Evolutionary conservation across 2,797 vertebrate species (phyloP).

Genomic region (Danio choprae): DNA sequence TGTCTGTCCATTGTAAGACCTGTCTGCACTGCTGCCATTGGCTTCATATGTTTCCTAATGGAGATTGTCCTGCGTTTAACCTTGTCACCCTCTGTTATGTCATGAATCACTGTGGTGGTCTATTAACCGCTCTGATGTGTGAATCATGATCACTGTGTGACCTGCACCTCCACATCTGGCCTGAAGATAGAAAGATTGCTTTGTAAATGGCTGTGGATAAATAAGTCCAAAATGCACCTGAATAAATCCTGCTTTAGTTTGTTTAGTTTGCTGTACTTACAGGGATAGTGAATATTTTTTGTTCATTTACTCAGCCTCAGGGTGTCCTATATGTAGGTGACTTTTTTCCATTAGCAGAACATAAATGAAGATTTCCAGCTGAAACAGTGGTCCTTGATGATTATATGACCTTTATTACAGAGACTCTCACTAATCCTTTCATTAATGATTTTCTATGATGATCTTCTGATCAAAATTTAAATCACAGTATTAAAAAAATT

Average conservation of each 20-base stretch:
- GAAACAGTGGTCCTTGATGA: no score
- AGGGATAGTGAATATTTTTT: no score
- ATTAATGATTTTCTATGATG: no score
- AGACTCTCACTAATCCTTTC: no score
- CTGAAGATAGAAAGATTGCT: slow-evolving; percentile 1
- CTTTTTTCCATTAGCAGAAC: no score
- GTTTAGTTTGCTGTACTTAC: neutral
- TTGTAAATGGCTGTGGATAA: slow-evolving; percentile 3
- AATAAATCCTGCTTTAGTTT: neutral
- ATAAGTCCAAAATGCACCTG: neutral
- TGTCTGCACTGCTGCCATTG: neutral
- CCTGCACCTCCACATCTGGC: neutral
- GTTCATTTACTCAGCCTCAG: no score
- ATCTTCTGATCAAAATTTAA: no score
- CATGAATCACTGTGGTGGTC: slow-evolving; percentile 19
- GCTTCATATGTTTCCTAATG: slow-evolving; percentile 2
- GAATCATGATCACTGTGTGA: slow-evolving; percentile 4
- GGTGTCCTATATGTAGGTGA: no score
- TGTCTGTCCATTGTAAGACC: neutral
- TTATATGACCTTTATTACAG: no score
- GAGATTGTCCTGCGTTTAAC: slow-evolving; percentile 9
- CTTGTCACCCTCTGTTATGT: slow-evolving; percentile 27
- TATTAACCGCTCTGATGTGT: slow-evolving; percentile 11
- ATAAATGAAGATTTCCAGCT: no score
- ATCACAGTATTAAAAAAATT: no score